phyloP scores from a whole-genome alignment of 2,113 vertebrate genomes.

The Chionodraco myersi region DNA sequence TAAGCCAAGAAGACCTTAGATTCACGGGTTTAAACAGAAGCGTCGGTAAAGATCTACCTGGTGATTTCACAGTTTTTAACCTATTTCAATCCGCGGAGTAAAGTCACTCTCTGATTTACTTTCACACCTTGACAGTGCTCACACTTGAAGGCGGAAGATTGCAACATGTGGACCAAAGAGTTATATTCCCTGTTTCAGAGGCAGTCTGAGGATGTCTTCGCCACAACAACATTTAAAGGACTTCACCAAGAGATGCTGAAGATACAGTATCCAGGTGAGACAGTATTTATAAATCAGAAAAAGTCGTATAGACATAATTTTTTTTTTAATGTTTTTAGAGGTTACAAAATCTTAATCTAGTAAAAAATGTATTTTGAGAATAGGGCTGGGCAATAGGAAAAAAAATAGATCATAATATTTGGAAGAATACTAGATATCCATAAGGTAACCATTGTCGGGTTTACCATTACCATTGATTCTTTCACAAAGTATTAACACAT shows the following conservation, averaged over 20 bases:
- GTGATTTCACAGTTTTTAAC: constrained; percentile 18
- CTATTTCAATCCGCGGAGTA: constrained; percentile 10
- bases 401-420: too few relatives aligned
- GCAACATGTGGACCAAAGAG: background rate
- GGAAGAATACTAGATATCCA: too few relatives aligned
- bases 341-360: too few relatives aligned
- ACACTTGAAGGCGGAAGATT: background rate
- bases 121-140: background rate
- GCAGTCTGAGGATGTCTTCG: background rate
- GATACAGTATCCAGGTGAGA: background rate
- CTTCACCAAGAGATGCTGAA: background rate
- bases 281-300: background rate
- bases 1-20: constrained; percentile 32
- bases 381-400: too few relatives aligned
- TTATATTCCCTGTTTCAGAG: background rate
- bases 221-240: constrained; percentile 5
- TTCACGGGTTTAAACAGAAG: constrained; percentile 41
- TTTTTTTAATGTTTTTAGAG: background rate
- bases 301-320: background rate
- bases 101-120: constrained; percentile 9
- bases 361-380: too few relatives aligned
- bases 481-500: too few relatives aligned
- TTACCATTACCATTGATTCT: too few relatives aligned
- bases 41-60: constrained; percentile 15
- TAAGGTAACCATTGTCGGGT: too few relatives aligned